A percentile compares a stretch with the other conserved stretches of the same genome.
Evolutionary conservation across 2,113 vertebrate genomes (phyloP).

Genomic region (Vulpes ferrilata): DNA sequence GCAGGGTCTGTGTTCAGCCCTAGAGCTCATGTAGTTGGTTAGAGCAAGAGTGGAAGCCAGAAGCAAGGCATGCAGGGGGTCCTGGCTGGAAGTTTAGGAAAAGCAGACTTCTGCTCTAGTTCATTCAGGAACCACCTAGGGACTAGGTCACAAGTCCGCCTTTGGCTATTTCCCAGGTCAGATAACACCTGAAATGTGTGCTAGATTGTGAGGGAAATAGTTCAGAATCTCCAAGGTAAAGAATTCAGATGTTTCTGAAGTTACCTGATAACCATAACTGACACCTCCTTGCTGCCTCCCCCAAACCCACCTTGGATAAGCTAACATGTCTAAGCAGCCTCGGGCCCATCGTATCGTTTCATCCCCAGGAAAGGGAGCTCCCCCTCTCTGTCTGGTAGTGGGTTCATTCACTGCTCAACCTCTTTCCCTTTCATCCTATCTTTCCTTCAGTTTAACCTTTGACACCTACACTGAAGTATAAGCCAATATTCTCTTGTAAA

Average conservation of each 20-base stretch:
- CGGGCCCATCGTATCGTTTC: background rate
- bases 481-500: background rate
- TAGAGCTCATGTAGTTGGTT: background rate
- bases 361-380: background rate
- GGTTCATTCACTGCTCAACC: background rate
- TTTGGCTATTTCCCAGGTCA: background rate
- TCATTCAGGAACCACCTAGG: background rate
- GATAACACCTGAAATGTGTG: background rate
- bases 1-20: background rate
- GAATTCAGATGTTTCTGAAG: background rate
- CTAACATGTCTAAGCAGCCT: background rate
- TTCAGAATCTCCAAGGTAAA: background rate
- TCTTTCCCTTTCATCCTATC: background rate
- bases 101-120: background rate
- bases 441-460: slow-evolving; percentile 33
- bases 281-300: background rate
- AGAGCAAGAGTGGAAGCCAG: background rate
- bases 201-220: background rate
- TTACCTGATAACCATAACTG: background rate
- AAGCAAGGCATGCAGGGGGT: background rate
- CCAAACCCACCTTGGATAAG: background rate
- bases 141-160: background rate
- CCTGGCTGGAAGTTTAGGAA: background rate
- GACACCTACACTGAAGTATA: background rate
- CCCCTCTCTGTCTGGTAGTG: background rate